Conservation (phyloP, 2,113 vertebrate species). For the Bubo blakistoni region DNA sequence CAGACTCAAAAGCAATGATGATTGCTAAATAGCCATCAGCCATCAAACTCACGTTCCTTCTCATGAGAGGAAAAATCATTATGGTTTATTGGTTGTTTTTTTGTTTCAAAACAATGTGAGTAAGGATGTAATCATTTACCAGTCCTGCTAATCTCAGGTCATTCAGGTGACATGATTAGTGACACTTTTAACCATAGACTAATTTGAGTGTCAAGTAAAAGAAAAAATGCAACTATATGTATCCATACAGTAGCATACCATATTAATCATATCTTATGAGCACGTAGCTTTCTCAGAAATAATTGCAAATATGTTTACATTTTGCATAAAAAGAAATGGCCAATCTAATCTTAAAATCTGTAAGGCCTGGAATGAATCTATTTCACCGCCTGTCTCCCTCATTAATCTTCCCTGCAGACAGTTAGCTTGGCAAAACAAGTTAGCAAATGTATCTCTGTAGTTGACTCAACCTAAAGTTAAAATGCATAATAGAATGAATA, state of each 20-base stretch:
- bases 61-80: neutral
- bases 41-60: neutral
- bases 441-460: neutral
- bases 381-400: neutral
- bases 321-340: neutral
- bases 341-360: neutral
- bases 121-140: neutral
- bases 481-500: neutral
- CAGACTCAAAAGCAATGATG: neutral
- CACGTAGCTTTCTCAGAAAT: neutral
- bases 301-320: neutral
- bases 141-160: neutral
- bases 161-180: neutral
- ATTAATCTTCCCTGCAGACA: neutral
- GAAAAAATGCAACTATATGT: neutral
- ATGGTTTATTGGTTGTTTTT: neutral
- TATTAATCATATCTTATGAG: neutral
- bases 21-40: neutral
- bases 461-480: neutral
- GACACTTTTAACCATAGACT: neutral
- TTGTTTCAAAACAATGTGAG: neutral
- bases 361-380: neutral
- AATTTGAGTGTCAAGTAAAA: neutral
- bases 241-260: neutral
- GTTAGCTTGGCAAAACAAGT: neutral